These are phyloP conservation scores for Apteryx owenii DNA, from an alignment of 2,113 vertebrate genomes.

Conservation along the genomic window DNA sequence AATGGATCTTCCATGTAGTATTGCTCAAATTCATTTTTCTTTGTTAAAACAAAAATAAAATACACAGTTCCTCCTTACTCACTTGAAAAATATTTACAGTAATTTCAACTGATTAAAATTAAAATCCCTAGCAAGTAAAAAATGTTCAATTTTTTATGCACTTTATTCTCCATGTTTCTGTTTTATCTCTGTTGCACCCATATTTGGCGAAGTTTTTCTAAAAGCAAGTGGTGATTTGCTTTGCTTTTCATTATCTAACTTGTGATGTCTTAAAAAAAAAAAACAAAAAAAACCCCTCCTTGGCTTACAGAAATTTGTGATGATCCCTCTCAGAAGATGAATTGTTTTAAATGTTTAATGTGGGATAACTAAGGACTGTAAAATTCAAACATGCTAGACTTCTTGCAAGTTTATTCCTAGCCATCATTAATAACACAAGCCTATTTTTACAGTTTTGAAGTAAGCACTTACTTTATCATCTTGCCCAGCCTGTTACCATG, in stretches of 20 bases:
- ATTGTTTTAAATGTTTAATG: background rate
- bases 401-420: background rate
- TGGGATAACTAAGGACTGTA: background rate
- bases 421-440: rapidly evolving
- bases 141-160: background rate
- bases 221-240: background rate
- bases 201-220: background rate
- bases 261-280: background rate
- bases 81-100: background rate
- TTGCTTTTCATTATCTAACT: background rate
- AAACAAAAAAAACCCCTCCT: too few species aligned
- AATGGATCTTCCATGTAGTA: background rate
- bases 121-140: background rate
- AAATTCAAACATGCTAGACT: background rate
- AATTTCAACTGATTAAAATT: background rate
- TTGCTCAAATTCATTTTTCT: background rate
- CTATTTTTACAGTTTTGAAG: background rate
- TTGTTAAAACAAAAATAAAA: background rate
- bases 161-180: background rate
- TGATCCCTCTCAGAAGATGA: background rate
- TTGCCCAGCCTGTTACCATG: background rate
- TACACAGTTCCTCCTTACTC: background rate
- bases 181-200: background rate
- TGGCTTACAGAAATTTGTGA: background rate
- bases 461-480: background rate